Evolutionary conservation across 2,797 vertebrate species (phyloP).

Genomic region (Naso thynnoides): DNA sequence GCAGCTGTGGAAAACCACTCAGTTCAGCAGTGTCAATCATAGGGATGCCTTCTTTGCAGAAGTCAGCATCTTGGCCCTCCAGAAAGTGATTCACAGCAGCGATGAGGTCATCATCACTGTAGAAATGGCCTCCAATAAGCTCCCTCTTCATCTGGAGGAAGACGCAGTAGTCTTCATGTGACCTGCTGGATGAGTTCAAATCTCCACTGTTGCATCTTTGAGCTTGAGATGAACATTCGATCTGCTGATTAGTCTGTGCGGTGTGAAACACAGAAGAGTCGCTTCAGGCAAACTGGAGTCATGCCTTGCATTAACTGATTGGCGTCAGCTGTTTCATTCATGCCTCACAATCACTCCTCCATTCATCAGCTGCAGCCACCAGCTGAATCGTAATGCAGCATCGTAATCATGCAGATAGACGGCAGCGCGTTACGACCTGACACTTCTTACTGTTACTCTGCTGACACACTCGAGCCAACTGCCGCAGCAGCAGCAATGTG

Average conservation of each 20-base stretch:
- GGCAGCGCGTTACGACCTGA: neutral
- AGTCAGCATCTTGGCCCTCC: no score
- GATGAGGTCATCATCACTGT: no score
- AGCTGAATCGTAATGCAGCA: neutral
- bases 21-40: no score
- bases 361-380: neutral
- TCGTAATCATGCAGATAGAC: slow-evolving; percentile 5
- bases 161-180: no score
- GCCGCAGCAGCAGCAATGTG: neutral
- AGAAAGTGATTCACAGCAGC: no score
- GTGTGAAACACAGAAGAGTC: no score
- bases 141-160: no score
- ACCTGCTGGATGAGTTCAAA: no score
- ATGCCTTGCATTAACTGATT: slow-evolving; percentile 29
- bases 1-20: no score
- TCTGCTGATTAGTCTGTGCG: neutral
- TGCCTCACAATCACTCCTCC: neutral
- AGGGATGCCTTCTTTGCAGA: no score
- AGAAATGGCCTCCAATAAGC: no score
- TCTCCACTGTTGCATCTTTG: neutral
- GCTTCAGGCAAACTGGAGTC: no score
- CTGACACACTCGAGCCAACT: neutral
- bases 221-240: neutral
- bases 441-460: neutral
- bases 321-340: slow-evolving; percentile 14